Evolutionary conservation across 2,113 vertebrate species (phyloP).

Genomic region (Serilophus lunatus): DNA sequence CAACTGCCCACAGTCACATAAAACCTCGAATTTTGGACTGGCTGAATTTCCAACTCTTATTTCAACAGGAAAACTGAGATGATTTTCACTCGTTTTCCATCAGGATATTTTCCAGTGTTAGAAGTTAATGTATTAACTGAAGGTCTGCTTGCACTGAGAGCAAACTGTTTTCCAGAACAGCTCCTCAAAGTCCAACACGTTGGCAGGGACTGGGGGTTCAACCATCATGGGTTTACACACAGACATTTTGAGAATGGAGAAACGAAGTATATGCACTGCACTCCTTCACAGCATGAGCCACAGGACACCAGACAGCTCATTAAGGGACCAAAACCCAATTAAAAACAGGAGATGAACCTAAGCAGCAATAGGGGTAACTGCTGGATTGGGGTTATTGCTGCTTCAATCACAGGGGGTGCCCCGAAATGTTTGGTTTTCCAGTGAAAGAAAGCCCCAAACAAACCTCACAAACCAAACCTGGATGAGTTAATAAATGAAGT

Average conservation of each 20-base stretch:
- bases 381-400: background rate
- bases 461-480: background rate
- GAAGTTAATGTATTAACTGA: background rate
- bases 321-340: background rate
- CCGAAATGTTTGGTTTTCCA: background rate
- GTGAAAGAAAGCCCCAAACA: background rate
- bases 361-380: background rate
- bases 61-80: background rate
- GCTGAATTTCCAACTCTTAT: background rate
- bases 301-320: background rate
- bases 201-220: background rate
- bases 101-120: background rate
- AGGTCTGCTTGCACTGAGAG: background rate
- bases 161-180: background rate
- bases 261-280: background rate
- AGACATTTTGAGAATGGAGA: background rate
- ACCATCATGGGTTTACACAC: fast-evolving
- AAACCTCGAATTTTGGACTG: background rate
- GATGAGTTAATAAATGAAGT: background rate
- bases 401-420: background rate
- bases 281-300: background rate
- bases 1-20: background rate
- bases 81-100: background rate
- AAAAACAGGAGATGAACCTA: background rate
- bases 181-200: background rate